phyloP scores from a whole-genome alignment of 2,113 vertebrate species.

The Trichomycterus rosablanca region DNA sequence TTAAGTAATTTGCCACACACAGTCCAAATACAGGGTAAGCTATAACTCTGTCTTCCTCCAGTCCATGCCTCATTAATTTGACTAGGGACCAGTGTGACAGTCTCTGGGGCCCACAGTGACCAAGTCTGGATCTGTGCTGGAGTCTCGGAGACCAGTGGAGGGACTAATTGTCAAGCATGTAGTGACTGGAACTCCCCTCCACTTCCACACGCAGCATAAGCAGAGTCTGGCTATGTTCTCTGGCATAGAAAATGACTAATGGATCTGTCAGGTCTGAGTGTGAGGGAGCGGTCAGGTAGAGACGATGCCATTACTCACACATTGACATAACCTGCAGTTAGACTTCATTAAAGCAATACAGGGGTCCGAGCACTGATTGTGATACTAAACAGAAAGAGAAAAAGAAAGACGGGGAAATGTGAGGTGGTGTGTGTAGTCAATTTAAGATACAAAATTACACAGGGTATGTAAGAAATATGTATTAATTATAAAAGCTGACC shows the following conservation, averaged over 20 bases:
- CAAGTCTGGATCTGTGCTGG: constrained; percentile 30
- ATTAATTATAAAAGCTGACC: not conserved
- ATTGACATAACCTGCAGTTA: constrained; percentile 28
- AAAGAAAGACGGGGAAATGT: constrained; percentile 29
- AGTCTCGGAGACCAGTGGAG: constrained; percentile 33
- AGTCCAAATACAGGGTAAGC: constrained; percentile 4
- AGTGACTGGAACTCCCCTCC: constrained; percentile 9
- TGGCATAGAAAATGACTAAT: constrained; percentile 42
- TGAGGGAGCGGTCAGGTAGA: constrained; percentile 23
- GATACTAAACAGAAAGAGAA: constrained; percentile 33
- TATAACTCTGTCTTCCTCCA: constrained; percentile 22
- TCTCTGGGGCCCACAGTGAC: constrained; percentile 14
- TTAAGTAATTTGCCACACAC: constrained; percentile 1
- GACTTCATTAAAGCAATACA: constrained; percentile 37
- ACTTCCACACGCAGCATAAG: constrained; percentile 1
- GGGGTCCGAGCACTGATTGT: constrained; percentile 17
- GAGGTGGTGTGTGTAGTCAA: constrained; percentile 26
- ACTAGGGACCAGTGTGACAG: constrained; percentile 35
- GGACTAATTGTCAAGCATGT: constrained; percentile 41
- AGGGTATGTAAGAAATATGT: not conserved
- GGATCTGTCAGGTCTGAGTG: constrained; percentile 39
- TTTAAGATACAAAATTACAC: constrained; percentile 3
- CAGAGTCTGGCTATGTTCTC: constrained; percentile 24
- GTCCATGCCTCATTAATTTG: constrained; percentile 47
- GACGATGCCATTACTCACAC: constrained; percentile 42